phyloP scores from a whole-genome alignment of 2,797 vertebrate species.

The Chromobotia macracanthus region DNA sequence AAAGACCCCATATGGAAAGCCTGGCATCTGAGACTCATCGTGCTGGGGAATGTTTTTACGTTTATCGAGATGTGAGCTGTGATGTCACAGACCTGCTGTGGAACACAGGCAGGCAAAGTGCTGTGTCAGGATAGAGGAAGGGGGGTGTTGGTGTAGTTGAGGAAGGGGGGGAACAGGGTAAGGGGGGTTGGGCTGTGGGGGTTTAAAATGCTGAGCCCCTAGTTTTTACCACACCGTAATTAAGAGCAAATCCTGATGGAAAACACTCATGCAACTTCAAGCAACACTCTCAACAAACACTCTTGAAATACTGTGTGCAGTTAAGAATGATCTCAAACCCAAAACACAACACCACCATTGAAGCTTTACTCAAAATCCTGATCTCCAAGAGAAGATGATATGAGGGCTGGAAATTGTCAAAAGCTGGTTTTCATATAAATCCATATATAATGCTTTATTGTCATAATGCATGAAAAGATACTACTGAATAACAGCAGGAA shows the following conservation, averaged over 20 bases:
- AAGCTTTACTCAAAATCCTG: constrained; percentile 54
- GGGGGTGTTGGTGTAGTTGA: not conserved
- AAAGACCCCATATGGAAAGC: constrained; percentile 57
- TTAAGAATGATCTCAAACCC: constrained; percentile 7
- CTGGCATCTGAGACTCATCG: constrained; percentile 60
- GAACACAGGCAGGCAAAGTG: constrained; percentile 40
- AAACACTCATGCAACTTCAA: constrained; percentile 52
- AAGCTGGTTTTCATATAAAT: constrained; percentile 50
- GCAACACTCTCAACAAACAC: constrained; percentile 39
- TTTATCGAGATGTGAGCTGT: constrained; percentile 58
- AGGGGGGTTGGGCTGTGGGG: not conserved
- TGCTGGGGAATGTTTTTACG: constrained; percentile 52
- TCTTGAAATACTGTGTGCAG: constrained; percentile 44
- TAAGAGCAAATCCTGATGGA: constrained; percentile 52
- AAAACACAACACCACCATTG: constrained; percentile 48
- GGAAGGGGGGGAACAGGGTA: not conserved
- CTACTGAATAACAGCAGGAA: not conserved
- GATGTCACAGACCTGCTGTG: constrained; percentile 56
- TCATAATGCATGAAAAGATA: not conserved
- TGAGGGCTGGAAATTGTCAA: constrained; percentile 44
- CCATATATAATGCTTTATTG: constrained; percentile 44
- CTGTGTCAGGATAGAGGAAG: constrained; percentile 52
- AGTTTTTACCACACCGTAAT: constrained; percentile 58
- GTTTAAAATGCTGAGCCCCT: constrained; percentile 49
- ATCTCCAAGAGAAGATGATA: constrained; percentile 44